Evolutionary conservation across 2,113 vertebrate species (phyloP).

Genomic region (Neodon shergylaensis): DNA sequence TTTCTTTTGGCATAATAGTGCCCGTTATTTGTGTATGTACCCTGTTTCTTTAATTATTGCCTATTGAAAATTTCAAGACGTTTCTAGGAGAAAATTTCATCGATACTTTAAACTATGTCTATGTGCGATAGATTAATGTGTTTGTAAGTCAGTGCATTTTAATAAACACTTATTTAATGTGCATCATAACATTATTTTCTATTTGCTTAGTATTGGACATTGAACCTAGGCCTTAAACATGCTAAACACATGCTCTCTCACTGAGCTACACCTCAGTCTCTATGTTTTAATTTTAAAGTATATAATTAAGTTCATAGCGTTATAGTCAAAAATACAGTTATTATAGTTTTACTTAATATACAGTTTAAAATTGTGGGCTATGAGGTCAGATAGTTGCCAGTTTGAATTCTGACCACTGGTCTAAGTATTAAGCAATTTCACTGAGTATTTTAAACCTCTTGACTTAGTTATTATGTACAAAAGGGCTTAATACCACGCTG

Average conservation of each 20-base stretch:
- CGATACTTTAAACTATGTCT: background rate
- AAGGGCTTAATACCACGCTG: background rate
- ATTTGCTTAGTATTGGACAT: background rate
- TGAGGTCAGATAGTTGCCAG: background rate
- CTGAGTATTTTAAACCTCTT: background rate
- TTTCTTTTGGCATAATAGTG: background rate
- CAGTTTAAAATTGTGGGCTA: constrained; percentile 16
- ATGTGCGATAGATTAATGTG: constrained; percentile 28
- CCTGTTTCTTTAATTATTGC: constrained; percentile 15
- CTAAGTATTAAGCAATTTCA: background rate
- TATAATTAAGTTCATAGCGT: constrained; percentile 27
- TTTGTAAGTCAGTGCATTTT: constrained; percentile 31
- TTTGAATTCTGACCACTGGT: background rate
- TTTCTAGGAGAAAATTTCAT: constrained; percentile 12
- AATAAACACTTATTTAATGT: background rate
- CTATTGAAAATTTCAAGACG: constrained; percentile 1
- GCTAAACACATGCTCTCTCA: background rate
- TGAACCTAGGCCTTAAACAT: background rate
- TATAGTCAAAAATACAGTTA: constrained; percentile 9
- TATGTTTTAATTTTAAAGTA: constrained; percentile 36
- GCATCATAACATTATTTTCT: background rate
- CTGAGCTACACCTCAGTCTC: background rate
- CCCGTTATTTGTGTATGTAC: background rate
- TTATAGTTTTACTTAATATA: background rate
- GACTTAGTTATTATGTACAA: background rate